These are phyloP conservation scores for Protobothrops flavoviridis DNA, from an alignment of 2,113 vertebrate species.

Conservation along the genomic window DNA sequence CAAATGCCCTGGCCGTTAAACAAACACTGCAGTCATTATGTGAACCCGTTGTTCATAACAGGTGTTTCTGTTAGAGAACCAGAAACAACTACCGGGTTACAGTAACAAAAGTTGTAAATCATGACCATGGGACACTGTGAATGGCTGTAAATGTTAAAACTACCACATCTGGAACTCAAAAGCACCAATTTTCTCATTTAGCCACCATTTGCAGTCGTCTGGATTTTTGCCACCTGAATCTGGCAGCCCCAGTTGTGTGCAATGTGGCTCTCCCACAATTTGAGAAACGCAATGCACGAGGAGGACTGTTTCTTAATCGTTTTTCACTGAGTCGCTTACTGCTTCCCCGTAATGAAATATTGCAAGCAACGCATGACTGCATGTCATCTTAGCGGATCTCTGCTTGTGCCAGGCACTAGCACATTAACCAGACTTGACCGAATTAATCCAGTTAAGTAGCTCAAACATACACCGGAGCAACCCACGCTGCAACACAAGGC, in stretches of 20 bases:
- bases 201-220: background rate
- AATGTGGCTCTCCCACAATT: background rate
- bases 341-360: background rate
- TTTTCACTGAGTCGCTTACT: no score
- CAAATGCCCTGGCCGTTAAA: no score
- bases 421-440: background rate
- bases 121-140: no score
- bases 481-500: background rate
- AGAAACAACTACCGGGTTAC: no score
- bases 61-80: no score
- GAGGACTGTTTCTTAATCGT: background rate
- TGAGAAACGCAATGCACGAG: background rate
- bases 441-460: background rate
- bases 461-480: background rate
- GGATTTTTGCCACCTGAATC: background rate
- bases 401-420: background rate
- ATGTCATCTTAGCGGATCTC: background rate
- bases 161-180: background rate
- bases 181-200: background rate
- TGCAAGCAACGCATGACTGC: background rate
- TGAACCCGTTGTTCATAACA: no score
- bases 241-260: background rate
- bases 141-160: no score
- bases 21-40: no score
- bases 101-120: no score